A percentile compares a stretch with the other conserved stretches of the same genome.
Evolutionary conservation across 2,797 vertebrate species (phyloP).

Genomic region (Epinephelus malabaricus): DNA sequence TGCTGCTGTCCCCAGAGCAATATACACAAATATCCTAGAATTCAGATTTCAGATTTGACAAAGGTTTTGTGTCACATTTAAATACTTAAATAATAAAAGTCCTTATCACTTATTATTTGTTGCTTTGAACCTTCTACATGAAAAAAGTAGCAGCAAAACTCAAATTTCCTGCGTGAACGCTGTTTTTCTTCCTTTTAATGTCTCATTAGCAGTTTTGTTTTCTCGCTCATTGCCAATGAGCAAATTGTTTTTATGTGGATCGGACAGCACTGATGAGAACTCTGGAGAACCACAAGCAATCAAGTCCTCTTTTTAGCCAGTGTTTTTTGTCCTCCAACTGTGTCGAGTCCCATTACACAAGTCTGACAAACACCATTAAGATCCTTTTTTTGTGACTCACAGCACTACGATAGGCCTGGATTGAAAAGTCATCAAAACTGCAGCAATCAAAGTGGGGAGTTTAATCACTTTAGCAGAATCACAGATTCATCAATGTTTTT

Average conservation of each 20-base stretch:
- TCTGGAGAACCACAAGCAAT: slow-evolving; percentile 56
- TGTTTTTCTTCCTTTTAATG: slow-evolving; percentile 29
- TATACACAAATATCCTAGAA: background rate
- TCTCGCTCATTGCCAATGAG: background rate
- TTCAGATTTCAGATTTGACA: background rate
- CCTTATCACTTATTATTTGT: background rate
- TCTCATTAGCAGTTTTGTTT: slow-evolving; percentile 50
- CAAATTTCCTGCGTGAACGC: slow-evolving; percentile 4
- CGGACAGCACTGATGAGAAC: slow-evolving; percentile 42
- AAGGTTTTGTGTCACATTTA: background rate
- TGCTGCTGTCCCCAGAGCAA: background rate
- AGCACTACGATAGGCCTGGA: background rate
- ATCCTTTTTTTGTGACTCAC: slow-evolving; percentile 24
- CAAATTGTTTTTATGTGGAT: slow-evolving; percentile 17
- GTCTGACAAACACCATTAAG: slow-evolving; percentile 36
- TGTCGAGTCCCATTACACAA: slow-evolving; percentile 32
- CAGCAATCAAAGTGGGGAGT: slow-evolving; percentile 2
- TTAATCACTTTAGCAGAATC: slow-evolving; percentile 13
- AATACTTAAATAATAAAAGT: background rate
- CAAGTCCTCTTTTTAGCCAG: slow-evolving; percentile 28
- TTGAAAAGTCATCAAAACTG: slow-evolving; percentile 24
- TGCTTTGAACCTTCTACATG: background rate
- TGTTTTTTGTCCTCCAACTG: slow-evolving; percentile 18
- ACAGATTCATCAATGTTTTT: background rate
- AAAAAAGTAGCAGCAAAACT: background rate